Percentiles rank a stretch among this genome's conserved stretches.
phyloP scores from a whole-genome alignment of 2,797 vertebrate genomes.

The Hemitrygon akajei region DNA sequence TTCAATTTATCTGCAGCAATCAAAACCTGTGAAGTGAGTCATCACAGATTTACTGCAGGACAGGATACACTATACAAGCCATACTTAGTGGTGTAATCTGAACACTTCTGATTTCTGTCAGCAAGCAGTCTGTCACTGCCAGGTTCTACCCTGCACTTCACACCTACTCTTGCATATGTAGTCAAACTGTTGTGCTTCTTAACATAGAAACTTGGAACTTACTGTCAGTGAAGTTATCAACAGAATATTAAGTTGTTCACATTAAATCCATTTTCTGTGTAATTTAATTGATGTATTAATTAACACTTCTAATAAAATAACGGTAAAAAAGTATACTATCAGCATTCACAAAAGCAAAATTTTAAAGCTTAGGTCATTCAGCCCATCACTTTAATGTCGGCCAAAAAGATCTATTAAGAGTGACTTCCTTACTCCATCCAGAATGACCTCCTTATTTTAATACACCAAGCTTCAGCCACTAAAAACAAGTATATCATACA shows the following conservation, averaged over 20 bases:
- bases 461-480: too few species aligned
- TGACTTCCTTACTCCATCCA: too few species aligned
- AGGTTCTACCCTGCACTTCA: background rate
- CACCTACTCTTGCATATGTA: background rate
- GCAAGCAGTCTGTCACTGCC: background rate
- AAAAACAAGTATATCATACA: too few species aligned
- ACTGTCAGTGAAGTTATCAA: slow-evolving; percentile 22
- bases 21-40: slow-evolving; percentile 18
- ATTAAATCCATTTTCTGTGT: background rate
- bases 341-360: background rate
- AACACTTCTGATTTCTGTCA: slow-evolving; percentile 7
- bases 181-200: background rate
- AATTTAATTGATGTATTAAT: background rate
- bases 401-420: too few species aligned
- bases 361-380: too few species aligned
- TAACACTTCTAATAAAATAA: background rate
- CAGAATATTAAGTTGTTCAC: background rate
- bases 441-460: too few species aligned
- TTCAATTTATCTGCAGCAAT: background rate
- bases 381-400: too few species aligned
- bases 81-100: background rate
- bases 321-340: background rate
- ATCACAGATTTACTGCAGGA: background rate
- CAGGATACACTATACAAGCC: slow-evolving; percentile 26
- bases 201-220: slow-evolving; percentile 1